Conservation (phyloP, 1,140 invertebrate species). For the Drosophila subpulchrella region DNA sequence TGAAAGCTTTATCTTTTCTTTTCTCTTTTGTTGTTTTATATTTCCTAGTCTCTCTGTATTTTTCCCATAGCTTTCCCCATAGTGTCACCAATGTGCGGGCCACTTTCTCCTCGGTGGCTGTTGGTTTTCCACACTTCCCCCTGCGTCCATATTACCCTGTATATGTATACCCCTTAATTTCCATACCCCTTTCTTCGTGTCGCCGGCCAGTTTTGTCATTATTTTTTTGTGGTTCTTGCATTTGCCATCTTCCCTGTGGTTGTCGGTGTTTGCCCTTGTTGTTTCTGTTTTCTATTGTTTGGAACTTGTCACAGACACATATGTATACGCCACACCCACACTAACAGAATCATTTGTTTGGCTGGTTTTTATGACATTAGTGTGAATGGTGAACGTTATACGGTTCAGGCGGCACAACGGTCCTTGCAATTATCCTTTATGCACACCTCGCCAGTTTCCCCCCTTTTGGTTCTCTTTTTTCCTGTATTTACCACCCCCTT, state of each 20-base stretch:
- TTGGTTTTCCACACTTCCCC: not conserved
- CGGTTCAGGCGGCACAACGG: conserved; percentile 15
- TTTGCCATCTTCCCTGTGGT: conserved; percentile 59
- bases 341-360: conserved; percentile 22
- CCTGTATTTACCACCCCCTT: conserved; percentile 3
- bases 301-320: conserved; percentile 36
- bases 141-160: conserved; percentile 9
- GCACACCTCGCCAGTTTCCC: conserved; percentile 11
- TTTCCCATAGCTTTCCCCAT: not conserved
- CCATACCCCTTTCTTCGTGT: not conserved
- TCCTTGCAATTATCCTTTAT: conserved; percentile 68
- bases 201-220: conserved; percentile 73
- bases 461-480: not conserved
- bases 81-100: not conserved
- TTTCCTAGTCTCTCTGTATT: no score
- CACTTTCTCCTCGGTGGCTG: not conserved
- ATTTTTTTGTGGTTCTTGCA: conserved; percentile 77
- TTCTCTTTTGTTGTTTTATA: no score
- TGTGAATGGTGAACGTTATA: conserved; percentile 34
- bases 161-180: not conserved
- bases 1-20: no score
- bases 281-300: conserved; percentile 56
- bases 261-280: conserved; percentile 25
- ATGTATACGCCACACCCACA: conserved; percentile 24
- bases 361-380: conserved; percentile 70